Evolutionary conservation across 2,113 vertebrate species (phyloP), one percentile per base, ranked within the genome.

Genomic region (Anseranas semipalmata): DNA sequence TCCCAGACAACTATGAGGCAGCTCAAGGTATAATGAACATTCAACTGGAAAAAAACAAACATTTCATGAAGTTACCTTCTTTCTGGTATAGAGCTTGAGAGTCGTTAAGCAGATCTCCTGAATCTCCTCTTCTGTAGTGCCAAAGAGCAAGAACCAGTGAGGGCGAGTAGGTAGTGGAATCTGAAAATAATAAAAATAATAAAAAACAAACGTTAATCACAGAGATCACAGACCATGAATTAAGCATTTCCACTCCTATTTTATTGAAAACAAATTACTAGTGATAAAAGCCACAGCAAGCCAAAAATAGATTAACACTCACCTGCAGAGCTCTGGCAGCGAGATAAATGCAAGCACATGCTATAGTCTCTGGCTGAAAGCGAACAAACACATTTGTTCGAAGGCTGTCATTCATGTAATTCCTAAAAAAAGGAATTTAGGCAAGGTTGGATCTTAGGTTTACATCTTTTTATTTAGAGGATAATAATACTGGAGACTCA

Each of bases 371-470:
- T 20, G 99, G 99, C 97, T 99, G 99, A 97, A 99, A 99, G 94
- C 99, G 98, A 96, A 99, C 99, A 94, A 99, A 99, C 75, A 99
- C 99, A 39, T 99, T 99, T 24, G 99, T 99, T 95, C 99, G 98
- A 87, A 99, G 98, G 94, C 98, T 99, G 97, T 99, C 99, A 45
- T 99, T 99, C 99, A 99, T 99, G 96, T 99, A 99, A 98, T 99
- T 99, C 99, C 99, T 99, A 88, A 65, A 96, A 96, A 97, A 95
- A 79, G 96, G 97, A 65, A 92, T 96, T 66, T 82, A 97, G 88
- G 68, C 30, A 78, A 66, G 73, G 68, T 76, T 95, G 71, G 65
- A 28, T 16, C 50, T 71, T 59, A 50, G 15, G 13, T 43, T 43
- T 52, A 25, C 70, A 32, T 63, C 52, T 18, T 15, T 45, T 63